phyloP scores from a whole-genome alignment of 1,140 invertebrate genomes.

The Atta texana region DNA sequence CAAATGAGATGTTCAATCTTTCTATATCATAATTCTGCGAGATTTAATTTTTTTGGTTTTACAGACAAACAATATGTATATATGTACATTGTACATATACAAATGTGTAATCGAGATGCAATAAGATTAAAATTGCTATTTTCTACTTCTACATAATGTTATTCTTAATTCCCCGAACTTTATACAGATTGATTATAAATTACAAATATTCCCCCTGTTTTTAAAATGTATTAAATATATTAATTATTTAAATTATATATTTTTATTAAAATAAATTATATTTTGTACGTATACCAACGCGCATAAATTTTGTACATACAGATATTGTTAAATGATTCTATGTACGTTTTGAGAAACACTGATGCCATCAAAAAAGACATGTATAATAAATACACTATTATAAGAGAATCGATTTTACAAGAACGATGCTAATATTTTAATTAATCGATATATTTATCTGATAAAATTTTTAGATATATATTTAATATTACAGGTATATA shows the following conservation, averaged over 20 bases:
- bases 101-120: not conserved
- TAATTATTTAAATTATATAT: no score
- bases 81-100: no score
- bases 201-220: not conserved
- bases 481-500: no score
- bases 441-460: no score
- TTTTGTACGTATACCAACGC: not conserved
- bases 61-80: no score
- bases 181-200: not conserved
- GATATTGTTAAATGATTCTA: slow-evolving; percentile 18
- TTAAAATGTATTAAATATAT: no score
- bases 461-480: no score
- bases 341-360: not conserved
- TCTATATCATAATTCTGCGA: not conserved
- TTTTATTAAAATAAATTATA: not conserved
- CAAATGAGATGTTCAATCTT: not conserved
- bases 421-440: no score
- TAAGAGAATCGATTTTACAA: no score
- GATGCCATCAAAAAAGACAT: slow-evolving; percentile 46
- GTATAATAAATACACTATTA: slow-evolving; percentile 42
- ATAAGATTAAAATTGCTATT: not conserved
- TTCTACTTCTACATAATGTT: not conserved
- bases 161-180: not conserved
- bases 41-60: no score
- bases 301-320: slow-evolving; percentile 65